These are phyloP conservation scores for Pseudomugil tenellus DNA, from an alignment of 2,797 vertebrate genomes.

Conservation along the genomic window DNA sequence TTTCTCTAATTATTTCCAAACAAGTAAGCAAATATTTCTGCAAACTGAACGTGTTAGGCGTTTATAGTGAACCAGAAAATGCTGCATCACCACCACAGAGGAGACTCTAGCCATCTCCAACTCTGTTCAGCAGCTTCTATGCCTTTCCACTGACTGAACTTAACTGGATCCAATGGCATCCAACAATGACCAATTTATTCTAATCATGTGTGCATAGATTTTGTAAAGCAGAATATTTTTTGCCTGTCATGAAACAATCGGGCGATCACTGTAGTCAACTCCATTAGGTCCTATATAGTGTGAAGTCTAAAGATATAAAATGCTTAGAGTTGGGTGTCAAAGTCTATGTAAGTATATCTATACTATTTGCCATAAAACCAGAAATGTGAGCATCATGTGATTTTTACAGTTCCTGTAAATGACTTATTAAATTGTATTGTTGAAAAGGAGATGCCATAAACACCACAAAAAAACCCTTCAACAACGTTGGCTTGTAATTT, in stretches of 20 bases:
- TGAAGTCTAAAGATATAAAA: background rate
- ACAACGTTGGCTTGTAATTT: background rate
- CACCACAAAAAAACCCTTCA: slow-evolving; percentile 6
- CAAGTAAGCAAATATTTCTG: too few species aligned
- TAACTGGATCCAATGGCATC: too few species aligned
- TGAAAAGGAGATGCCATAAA: background rate
- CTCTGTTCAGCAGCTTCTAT: too few species aligned
- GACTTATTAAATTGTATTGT: background rate
- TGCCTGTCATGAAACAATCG: background rate
- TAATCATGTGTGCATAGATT: too few species aligned
- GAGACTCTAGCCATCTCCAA: background rate
- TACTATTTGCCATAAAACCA: background rate
- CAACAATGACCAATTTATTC: too few species aligned
- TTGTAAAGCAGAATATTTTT: background rate
- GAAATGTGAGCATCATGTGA: slow-evolving; percentile 24
- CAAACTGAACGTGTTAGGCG: too few species aligned
- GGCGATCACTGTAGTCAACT: background rate
- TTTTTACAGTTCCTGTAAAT: slow-evolving; percentile 13
- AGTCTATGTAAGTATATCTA: background rate
- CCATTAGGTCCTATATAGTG: background rate
- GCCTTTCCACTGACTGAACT: too few species aligned
- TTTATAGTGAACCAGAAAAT: background rate
- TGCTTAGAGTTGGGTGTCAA: background rate
- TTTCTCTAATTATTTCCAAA: background rate
- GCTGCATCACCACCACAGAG: background rate